phyloP scores from a whole-genome alignment of 2,888 invertebrate genomes.

The Drosophila atripex region DNA sequence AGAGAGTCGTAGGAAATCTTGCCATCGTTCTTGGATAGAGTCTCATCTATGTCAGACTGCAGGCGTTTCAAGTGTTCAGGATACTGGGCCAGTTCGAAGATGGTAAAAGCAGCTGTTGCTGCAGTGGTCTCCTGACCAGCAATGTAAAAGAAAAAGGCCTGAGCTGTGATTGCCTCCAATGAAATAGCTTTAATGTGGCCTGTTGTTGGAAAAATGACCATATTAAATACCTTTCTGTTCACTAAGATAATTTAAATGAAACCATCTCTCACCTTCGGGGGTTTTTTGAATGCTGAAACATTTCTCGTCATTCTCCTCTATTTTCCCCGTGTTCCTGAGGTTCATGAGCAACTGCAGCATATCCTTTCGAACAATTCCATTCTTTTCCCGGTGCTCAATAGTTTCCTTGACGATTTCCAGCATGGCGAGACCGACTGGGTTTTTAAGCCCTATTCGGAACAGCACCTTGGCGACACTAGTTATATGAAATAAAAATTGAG shows the following conservation, averaged over 20 bases:
- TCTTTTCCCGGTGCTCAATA: conserved; percentile 82
- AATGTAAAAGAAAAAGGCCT: conserved; percentile 83
- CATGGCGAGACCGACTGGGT: conserved; percentile 79
- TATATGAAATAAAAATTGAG: background rate
- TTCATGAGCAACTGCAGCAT: conserved; percentile 84
- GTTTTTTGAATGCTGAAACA: conserved; percentile 62
- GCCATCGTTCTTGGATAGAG: conserved; percentile 71
- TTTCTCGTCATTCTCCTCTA: conserved; percentile 69
- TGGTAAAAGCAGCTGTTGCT: conserved; percentile 80
- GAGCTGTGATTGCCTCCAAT: conserved; percentile 79
- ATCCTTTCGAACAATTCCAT: conserved; percentile 83
- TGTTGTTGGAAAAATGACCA: conserved; percentile 2
- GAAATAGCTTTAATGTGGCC: conserved; percentile 69
- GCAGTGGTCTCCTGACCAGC: conserved; percentile 84
- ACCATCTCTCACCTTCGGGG: conserved; percentile 52
- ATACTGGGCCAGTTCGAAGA: conserved; percentile 83
- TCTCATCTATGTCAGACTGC: conserved; percentile 80
- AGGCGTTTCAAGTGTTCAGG: conserved; percentile 79
- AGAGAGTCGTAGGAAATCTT: conserved; percentile 81
- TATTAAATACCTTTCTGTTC: background rate
- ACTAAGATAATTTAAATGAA: too few species aligned
- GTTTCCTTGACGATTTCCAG: conserved; percentile 82
- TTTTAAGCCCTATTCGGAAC: conserved; percentile 60
- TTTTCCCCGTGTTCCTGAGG: conserved; percentile 81
- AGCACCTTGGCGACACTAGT: conserved; percentile 59